Evolutionary conservation across 2,888 invertebrate genomes (phyloP).

Genomic region (Eupeodes luniger): DNA sequence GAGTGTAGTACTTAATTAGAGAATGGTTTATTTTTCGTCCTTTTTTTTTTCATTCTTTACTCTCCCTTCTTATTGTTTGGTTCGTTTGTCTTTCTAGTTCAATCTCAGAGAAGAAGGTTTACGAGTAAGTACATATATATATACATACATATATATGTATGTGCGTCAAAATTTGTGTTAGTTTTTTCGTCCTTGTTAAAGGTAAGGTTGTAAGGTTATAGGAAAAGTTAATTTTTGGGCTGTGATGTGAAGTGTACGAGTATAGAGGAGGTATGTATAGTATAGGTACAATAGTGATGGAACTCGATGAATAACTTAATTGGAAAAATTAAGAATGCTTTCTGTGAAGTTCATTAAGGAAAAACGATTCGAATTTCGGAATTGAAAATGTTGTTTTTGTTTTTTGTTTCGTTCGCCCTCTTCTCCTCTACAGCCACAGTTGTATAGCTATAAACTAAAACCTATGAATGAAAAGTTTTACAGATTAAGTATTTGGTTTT

Average conservation of each 20-base stretch:
- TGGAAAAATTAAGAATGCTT: constrained; percentile 61
- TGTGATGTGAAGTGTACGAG: not conserved
- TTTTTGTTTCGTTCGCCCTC: not conserved
- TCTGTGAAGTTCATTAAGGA: constrained; percentile 47
- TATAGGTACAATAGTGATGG: not conserved
- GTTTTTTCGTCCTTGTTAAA: not conserved
- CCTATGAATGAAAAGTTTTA: constrained; percentile 13
- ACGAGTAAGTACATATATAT: no score
- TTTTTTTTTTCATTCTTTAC: constrained; percentile 11
- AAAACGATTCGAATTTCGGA: constrained; percentile 33
- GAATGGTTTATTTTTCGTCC: constrained; percentile 29
- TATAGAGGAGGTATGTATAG: not conserved
- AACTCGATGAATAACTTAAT: constrained; percentile 57
- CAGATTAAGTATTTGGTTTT: constrained; percentile 20
- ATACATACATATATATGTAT: not conserved
- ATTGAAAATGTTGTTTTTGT: constrained; percentile 23
- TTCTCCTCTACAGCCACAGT: not conserved
- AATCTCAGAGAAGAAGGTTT: not conserved
- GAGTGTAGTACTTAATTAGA: constrained; percentile 66
- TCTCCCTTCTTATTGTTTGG: not conserved
- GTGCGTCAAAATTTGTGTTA: not conserved
- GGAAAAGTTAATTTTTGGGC: constrained; percentile 52
- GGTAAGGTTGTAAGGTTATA: constrained; percentile 21
- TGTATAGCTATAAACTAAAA: not conserved
- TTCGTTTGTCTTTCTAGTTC: constrained; percentile 14